Evolutionary conservation across 2,888 invertebrate species (phyloP).

Genomic region (Temnothorax rugatulus): DNA sequence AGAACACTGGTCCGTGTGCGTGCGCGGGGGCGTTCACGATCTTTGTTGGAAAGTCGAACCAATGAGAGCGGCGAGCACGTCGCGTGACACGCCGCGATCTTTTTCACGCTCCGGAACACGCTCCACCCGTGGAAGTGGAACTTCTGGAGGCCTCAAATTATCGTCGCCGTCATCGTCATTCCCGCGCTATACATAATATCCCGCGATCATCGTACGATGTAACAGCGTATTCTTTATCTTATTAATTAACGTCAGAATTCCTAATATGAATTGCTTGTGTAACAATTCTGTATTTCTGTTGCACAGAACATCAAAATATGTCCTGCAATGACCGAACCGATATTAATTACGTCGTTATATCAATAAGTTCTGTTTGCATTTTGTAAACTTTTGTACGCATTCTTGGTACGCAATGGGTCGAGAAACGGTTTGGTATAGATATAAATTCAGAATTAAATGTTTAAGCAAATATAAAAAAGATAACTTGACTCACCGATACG

Average conservation of each 20-base stretch:
- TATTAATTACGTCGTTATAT: background rate
- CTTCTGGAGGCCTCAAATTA: conserved; percentile 31
- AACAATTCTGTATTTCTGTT: background rate
- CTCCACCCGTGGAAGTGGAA: conserved; percentile 69
- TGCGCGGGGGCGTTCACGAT: conserved; percentile 83
- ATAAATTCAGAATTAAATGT: background rate
- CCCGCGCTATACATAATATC: background rate
- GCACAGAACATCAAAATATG: background rate
- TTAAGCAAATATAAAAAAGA: background rate
- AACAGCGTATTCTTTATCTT: background rate
- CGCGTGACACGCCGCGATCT: conserved; percentile 77
- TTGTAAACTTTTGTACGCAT: background rate
- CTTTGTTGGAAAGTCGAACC: conserved; percentile 72
- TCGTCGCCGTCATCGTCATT: conserved; percentile 41
- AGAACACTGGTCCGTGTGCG: conserved; percentile 77
- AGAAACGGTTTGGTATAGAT: too few species aligned
- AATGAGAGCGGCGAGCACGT: conserved; percentile 71
- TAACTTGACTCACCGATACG: background rate
- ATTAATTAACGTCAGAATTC: conserved; percentile 18
- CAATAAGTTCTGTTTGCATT: background rate
- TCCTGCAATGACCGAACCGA: background rate
- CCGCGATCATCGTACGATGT: background rate
- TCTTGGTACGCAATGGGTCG: background rate
- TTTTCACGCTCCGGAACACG: conserved; percentile 80
- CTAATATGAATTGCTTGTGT: background rate